A percentile compares a stretch with the other conserved stretches of the same genome.
phyloP scores from a whole-genome alignment of 1,140 invertebrate species.

The Bombus soroeensis region DNA sequence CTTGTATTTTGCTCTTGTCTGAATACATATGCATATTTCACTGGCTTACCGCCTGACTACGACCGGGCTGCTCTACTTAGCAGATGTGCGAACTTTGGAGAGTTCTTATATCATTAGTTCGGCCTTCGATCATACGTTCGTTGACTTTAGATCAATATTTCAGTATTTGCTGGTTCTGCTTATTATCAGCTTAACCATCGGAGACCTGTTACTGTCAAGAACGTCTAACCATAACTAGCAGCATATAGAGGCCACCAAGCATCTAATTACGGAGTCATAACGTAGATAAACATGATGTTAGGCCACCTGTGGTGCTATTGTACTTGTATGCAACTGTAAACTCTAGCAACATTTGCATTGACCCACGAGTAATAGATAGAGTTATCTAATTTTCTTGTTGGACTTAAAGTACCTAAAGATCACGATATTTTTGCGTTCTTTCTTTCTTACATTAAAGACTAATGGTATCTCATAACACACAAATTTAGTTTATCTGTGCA shows the following conservation, averaged over 20 bases:
- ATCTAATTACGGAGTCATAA: conserved; percentile 2
- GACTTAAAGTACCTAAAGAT: not conserved
- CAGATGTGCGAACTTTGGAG: not conserved
- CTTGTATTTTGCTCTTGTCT: conserved; percentile 4
- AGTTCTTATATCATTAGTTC: not conserved
- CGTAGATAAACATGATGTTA: not conserved
- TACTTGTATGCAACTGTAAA: not conserved
- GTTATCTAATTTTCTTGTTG: not conserved
- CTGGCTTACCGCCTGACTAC: not conserved
- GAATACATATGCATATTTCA: conserved; percentile 14
- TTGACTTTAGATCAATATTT: not conserved
- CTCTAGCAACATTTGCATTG: not conserved
- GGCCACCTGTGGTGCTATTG: not conserved
- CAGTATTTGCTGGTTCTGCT: not conserved
- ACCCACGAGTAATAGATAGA: not conserved
- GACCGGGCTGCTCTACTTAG: not conserved
- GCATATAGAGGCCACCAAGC: too few relatives aligned
- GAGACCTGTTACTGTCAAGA: not conserved
- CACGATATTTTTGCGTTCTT: not conserved
- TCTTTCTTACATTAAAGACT: not conserved
- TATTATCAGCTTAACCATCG: not conserved
- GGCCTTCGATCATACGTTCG: not conserved
- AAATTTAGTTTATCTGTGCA: too few relatives aligned
- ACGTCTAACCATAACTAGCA: not conserved
- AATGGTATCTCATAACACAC: too few relatives aligned